These are phyloP conservation scores for Epiblema foenella DNA, from an alignment of 2,888 invertebrate genomes.

Conservation along the genomic window DNA sequence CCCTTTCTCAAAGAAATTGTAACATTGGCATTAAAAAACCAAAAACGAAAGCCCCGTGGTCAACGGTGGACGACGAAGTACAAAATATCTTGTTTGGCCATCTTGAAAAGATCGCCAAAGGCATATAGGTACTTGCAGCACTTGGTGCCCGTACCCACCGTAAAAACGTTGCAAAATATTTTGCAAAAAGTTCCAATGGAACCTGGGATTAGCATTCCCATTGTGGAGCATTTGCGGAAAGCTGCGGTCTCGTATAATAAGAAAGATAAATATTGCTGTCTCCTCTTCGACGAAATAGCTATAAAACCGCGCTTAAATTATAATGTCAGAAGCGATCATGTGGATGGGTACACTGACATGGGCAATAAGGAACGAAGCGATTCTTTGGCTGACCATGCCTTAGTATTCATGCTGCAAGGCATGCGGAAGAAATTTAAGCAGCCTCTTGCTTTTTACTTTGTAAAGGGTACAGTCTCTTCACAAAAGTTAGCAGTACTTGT, in stretches of 20 bases:
- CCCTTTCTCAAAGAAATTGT: not conserved
- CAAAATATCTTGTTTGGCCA: conserved; percentile 3
- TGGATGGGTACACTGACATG: not conserved
- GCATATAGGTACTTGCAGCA: conserved; percentile 2
- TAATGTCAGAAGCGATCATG: not conserved
- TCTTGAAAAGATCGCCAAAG: not conserved
- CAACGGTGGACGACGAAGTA: not conserved
- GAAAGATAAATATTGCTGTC: not conserved
- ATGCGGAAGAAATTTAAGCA: not conserved
- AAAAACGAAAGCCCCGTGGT: not conserved
- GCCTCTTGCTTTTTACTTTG: not conserved
- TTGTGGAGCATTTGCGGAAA: not conserved
- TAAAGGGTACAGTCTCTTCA: not conserved
- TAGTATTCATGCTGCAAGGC: not conserved
- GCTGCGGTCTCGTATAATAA: not conserved
- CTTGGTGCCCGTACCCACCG: not conserved
- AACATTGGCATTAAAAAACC: not conserved
- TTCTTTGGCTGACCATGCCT: not conserved
- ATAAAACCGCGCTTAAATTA: not conserved
- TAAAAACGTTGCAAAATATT: not conserved
- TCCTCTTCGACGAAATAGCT: not conserved
- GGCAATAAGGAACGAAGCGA: not conserved
- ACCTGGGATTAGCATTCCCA: not conserved
- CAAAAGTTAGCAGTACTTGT: not conserved
- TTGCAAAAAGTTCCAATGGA: not conserved